These are phyloP conservation scores for Knipowitschia caucasica DNA, from an alignment of 2,797 vertebrate genomes.

Conservation along the genomic window DNA sequence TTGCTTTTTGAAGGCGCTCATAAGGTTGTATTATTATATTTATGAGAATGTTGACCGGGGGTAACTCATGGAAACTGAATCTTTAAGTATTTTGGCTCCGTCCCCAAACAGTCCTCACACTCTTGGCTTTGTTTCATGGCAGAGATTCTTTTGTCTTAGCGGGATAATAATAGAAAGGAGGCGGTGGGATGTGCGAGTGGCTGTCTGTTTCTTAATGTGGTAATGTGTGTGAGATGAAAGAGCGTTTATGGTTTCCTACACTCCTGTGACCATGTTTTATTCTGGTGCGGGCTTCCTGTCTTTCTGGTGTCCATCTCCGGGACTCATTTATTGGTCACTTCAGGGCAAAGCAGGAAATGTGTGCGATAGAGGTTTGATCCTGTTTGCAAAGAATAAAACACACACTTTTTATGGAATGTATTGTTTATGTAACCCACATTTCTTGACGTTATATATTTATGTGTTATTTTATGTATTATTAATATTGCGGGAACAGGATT, in stretches of 20 bases:
- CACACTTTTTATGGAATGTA: slow-evolving; percentile 3
- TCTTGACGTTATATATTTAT: too few species aligned
- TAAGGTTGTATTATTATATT: slow-evolving; percentile 77
- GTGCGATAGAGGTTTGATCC: not conserved
- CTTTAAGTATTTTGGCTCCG: slow-evolving; percentile 78
- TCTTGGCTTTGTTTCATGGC: slow-evolving; percentile 82
- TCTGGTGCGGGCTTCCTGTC: slow-evolving; percentile 88
- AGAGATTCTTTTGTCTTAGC: slow-evolving; percentile 79
- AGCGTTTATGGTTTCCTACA: slow-evolving; percentile 87
- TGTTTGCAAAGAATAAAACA: not conserved
- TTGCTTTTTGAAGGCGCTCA: slow-evolving; percentile 69
- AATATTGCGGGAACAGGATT: too few species aligned
- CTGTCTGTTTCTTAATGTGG: slow-evolving; percentile 51
- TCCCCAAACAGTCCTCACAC: slow-evolving; percentile 56
- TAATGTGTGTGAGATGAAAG: slow-evolving; percentile 57
- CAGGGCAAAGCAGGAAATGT: slow-evolving; percentile 11
- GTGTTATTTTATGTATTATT: too few species aligned
- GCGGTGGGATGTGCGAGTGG: slow-evolving; percentile 46
- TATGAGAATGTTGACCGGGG: slow-evolving; percentile 69
- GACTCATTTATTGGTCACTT: slow-evolving; percentile 20
- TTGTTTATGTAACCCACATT: too few species aligned
- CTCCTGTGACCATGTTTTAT: slow-evolving; percentile 81
- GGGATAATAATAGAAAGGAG: slow-evolving; percentile 87
- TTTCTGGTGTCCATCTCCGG: slow-evolving; percentile 61
- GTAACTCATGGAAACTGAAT: slow-evolving; percentile 83